phyloP scores from a whole-genome alignment of 2,888 invertebrate species.

The Pedicia rivosa region DNA sequence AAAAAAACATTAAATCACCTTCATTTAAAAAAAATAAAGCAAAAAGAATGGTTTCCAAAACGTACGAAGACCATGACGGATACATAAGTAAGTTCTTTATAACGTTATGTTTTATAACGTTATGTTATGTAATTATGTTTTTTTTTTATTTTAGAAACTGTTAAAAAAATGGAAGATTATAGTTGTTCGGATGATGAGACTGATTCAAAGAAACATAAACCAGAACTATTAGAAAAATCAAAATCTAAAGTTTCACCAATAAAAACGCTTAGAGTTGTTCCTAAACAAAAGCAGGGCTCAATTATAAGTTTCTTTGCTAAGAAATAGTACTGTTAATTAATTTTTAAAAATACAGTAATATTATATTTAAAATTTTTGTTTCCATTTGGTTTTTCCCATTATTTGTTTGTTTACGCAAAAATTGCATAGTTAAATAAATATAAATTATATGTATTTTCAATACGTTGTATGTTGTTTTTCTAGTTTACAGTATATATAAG shows the following conservation, averaged over 20 bases:
- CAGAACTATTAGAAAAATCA: background rate
- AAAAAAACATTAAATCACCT: too few relatives aligned
- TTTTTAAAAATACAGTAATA: background rate
- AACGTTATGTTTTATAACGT: background rate
- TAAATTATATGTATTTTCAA: too few relatives aligned
- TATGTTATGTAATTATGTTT: background rate
- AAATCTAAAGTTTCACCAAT: background rate
- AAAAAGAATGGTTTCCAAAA: conserved; percentile 7
- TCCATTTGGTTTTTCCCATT: too few relatives aligned
- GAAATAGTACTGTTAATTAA: conserved; percentile 4
- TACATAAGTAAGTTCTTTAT: background rate
- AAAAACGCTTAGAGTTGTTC: background rate
- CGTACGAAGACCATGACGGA: conserved; percentile 9
- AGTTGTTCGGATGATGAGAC: conserved; percentile 3
- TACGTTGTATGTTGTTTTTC: too few relatives aligned
- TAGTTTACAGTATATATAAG: too few relatives aligned
- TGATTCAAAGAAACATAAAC: background rate
- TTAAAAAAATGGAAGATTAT: conserved; percentile 1
- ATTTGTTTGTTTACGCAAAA: too few relatives aligned
- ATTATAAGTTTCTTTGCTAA: conserved; percentile 3
- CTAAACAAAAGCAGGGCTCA: conserved; percentile 1
- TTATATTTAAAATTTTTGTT: too few relatives aligned
- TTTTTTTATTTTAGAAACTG: background rate
- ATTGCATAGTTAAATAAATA: too few relatives aligned
- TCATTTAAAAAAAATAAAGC: conserved; percentile 5